Base-by-base conservation (phyloP, 2,113 vertebrate genomes). In the Thomomys bottae region DNA sequence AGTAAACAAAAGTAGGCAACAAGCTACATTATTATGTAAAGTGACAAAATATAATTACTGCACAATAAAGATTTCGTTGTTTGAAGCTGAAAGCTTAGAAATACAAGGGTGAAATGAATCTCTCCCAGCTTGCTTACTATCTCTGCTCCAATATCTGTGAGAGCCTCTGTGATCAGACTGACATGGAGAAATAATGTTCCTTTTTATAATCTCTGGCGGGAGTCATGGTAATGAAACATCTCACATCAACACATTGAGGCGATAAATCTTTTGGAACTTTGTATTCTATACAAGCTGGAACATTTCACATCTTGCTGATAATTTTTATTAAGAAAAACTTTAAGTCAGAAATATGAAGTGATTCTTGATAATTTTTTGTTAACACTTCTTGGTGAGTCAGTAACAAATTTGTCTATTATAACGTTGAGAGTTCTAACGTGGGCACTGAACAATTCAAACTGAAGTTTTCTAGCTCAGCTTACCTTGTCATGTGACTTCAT, bases 41-140 rank as follows among this genome's bases (percentile, higher is more conserved):
- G 70, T 92, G 96, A 93, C 94, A 95, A 95, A 96, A 93, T 93
- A 94, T 76, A 96, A 95, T n/a, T 11, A 40, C 77, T 96, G n/a
- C 32, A 77, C 77, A 89, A 9, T 49, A 96, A 32, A 40, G 23
- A 54, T 32, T 80, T 54, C 89, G 66, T 34, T 95, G 96, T 96
- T 40, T 87, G 90, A 96, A 95, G 30, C 32, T 91, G 54, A 66
- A 91, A 70, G 94, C 73, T 96, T 54, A 80, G 45, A 83, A 84
- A 32, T 45, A 49, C 7, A 67, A 57, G 67, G 28, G 26, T 80
- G 71, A 38, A 89, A 28, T 57, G 70, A 93, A 76, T 89, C 49
- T 94, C 10, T 84, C 90, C 88, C 81, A 64, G 72, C 40, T 96
- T 92, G 84, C 9, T 77, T 78, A 91, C 87, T n/a, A 3, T 93